Percentiles rank a stretch among this genome's conserved stretches.
Evolutionary conservation across 2,797 vertebrate species (phyloP).

Genomic region (Alexandromys oeconomus): DNA sequence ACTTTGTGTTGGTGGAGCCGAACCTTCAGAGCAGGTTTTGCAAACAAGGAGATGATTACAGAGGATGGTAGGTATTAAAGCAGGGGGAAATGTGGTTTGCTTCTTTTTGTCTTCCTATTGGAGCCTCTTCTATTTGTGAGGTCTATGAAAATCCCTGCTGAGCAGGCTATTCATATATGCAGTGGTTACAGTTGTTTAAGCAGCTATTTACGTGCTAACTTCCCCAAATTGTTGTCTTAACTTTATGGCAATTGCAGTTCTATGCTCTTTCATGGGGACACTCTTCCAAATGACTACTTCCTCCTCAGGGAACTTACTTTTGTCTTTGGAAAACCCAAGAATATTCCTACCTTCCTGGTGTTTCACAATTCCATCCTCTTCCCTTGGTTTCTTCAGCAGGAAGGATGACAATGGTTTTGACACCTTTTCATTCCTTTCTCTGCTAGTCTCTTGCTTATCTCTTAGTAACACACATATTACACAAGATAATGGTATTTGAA

Average conservation of each 20-base stretch:
- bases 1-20: neutral
- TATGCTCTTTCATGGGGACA: fast-evolving
- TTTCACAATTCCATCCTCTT: neutral
- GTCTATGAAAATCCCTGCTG: neutral
- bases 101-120: neutral
- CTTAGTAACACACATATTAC: neutral
- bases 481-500: neutral
- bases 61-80: neutral
- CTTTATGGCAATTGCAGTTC: neutral
- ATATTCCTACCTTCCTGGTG: neutral
- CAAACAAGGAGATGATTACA: fast-evolving
- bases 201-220: neutral
- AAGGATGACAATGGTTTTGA: neutral
- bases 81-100: neutral
- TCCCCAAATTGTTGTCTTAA: neutral
- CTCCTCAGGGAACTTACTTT: neutral
- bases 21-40: neutral
- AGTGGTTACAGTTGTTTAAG: neutral
- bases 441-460: neutral
- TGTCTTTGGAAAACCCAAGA: neutral
- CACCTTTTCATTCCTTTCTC: neutral
- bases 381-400: neutral
- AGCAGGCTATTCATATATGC: neutral
- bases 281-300: neutral
- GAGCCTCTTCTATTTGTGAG: neutral